Conservation (phyloP, 2,888 invertebrate genomes). For the Tridacna crocea region DNA sequence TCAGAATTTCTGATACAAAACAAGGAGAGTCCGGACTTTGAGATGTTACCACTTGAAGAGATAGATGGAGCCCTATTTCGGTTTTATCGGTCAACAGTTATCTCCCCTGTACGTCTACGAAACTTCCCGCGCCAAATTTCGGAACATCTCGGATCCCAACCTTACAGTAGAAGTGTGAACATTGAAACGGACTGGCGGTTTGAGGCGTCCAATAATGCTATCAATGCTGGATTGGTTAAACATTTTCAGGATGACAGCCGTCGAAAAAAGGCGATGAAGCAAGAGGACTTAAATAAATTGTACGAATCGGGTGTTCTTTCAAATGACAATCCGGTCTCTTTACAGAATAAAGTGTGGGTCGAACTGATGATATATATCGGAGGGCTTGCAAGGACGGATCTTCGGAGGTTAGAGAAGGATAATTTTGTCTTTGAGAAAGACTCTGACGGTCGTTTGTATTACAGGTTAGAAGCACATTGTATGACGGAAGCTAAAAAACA, state of each 20-base stretch:
- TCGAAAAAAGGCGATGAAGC: slow-evolving; percentile 42
- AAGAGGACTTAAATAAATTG: slow-evolving; percentile 45
- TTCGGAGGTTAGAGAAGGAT: slow-evolving; percentile 51
- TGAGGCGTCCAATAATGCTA: not conserved
- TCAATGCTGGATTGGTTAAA: not conserved
- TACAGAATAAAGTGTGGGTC: slow-evolving; percentile 63
- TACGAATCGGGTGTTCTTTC: slow-evolving; percentile 47
- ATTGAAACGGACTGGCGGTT: not conserved
- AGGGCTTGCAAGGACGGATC: slow-evolving; percentile 52
- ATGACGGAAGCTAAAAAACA: slow-evolving; percentile 41
- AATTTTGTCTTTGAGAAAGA: slow-evolving; percentile 53
- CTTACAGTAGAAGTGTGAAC: not conserved
- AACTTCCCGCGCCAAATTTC: not conserved
- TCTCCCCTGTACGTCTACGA: not conserved
- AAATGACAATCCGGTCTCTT: slow-evolving; percentile 35
- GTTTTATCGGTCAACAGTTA: not conserved
- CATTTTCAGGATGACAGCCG: not conserved
- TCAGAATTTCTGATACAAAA: slow-evolving; percentile 55
- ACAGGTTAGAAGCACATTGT: slow-evolving; percentile 42
- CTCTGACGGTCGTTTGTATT: slow-evolving; percentile 42
- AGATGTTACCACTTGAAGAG: slow-evolving; percentile 30
- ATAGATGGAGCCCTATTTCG: slow-evolving; percentile 38
- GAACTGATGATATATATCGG: slow-evolving; percentile 60
- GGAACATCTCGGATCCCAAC: not conserved
- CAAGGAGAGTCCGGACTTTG: slow-evolving; percentile 53